Percentiles rank a stretch among this genome's conserved stretches.
These are phyloP conservation scores for Taurulus bubalis DNA, from an alignment of 2,113 vertebrate species.

Conservation along the genomic window DNA sequence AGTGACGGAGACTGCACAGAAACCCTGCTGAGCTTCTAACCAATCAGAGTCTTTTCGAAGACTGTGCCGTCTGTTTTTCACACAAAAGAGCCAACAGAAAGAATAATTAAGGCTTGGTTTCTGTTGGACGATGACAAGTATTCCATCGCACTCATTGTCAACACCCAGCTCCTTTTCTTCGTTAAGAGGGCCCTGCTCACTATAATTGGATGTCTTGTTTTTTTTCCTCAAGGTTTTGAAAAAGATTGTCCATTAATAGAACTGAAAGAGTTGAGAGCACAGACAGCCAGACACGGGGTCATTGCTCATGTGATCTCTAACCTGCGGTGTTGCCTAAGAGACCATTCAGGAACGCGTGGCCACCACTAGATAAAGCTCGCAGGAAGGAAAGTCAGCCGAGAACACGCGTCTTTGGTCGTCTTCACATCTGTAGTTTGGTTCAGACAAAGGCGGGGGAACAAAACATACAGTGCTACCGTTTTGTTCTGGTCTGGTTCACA, in stretches of 20 bases:
- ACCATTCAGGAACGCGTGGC: background rate
- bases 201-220: slow-evolving; percentile 27
- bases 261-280: background rate
- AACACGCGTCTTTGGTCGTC: background rate
- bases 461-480: background rate
- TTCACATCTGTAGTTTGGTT: background rate
- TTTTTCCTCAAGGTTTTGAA: slow-evolving; percentile 6
- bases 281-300: background rate
- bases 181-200: slow-evolving; percentile 29
- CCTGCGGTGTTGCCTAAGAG: background rate
- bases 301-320: slow-evolving; percentile 25
- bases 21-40: background rate
- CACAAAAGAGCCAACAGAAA: background rate
- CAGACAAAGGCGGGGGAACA: background rate
- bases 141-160: slow-evolving; percentile 6
- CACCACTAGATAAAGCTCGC: background rate
- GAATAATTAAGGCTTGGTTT: background rate
- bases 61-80: slow-evolving; percentile 1
- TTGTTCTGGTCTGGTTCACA: background rate
- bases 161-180: slow-evolving; percentile 21
- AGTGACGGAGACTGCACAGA: background rate
- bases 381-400: background rate
- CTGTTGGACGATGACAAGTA: slow-evolving; percentile 10
- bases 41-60: slow-evolving; percentile 7
- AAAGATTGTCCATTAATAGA: slow-evolving; percentile 40